phyloP scores from a whole-genome alignment of 2,797 vertebrate genomes.

The Hirundo rustica region DNA sequence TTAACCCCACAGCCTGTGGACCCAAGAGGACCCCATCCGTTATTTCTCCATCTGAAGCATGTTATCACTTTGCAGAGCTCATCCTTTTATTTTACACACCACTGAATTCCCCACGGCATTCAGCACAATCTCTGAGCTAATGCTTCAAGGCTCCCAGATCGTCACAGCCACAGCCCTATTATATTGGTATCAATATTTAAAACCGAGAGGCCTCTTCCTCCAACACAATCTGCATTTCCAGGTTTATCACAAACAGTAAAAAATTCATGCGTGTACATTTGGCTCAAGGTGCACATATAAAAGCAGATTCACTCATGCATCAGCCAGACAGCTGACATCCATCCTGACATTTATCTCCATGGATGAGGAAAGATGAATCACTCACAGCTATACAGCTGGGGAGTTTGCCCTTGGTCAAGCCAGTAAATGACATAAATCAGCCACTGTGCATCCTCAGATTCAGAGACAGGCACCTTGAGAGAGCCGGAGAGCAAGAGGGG shows the following conservation, averaged over 20 bases:
- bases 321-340: neutral
- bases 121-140: neutral
- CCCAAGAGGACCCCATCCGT: neutral
- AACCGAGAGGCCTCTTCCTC: neutral
- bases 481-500: neutral
- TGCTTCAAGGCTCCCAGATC: neutral
- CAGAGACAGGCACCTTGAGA: neutral
- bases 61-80: neutral
- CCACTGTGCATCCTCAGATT: neutral
- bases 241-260: neutral
- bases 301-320: neutral
- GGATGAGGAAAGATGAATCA: neutral
- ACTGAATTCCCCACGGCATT: neutral
- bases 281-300: neutral
- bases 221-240: neutral
- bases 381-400: neutral
- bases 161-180: neutral
- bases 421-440: neutral
- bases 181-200: neutral
- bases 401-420: conserved; percentile 25
- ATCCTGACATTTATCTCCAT: neutral
- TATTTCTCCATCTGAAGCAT: neutral
- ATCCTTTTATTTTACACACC: neutral
- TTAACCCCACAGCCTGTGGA: neutral
- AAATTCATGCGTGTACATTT: neutral